These are phyloP conservation scores for Acanthurus tractus DNA, from an alignment of 2,797 vertebrate species.

Conservation along the genomic window DNA sequence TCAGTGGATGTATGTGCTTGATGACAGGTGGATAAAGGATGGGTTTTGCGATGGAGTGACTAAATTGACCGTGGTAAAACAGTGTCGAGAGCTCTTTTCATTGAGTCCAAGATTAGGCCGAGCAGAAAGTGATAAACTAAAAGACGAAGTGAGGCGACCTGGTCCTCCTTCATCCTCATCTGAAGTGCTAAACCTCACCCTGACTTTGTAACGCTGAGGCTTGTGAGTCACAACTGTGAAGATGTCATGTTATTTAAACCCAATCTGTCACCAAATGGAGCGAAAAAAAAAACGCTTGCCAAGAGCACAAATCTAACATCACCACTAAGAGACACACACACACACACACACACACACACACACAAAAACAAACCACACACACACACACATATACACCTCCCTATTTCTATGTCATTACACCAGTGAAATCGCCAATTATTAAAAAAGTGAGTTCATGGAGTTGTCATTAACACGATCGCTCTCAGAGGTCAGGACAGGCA, in stretches of 20 bases:
- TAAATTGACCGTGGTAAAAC: conserved; percentile 44
- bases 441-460: conserved; percentile 65
- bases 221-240: conserved; percentile 85
- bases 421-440: conserved; percentile 75
- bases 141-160: conserved; percentile 69
- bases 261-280: conserved; percentile 84
- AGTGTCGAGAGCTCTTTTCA: conserved; percentile 48
- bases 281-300: conserved; percentile 67
- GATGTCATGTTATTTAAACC: conserved; percentile 81
- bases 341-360: conserved; percentile 34
- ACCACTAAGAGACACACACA: conserved; percentile 53
- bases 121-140: conserved; percentile 70
- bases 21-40: conserved; percentile 15
- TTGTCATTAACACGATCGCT: conserved; percentile 67
- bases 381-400: conserved; percentile 51
- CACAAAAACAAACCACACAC: conserved; percentile 35
- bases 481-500: conserved; percentile 69
- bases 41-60: conserved; percentile 14
- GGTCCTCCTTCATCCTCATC: conserved; percentile 72
- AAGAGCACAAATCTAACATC: conserved; percentile 79
- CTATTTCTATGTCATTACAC: conserved; percentile 72
- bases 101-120: conserved; percentile 59
- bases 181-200: conserved; percentile 80
- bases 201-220: conserved; percentile 73
- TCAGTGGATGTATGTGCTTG: conserved; percentile 27